Base-by-base conservation (phyloP, 2,113 vertebrate species). In the Poecilia latipinna region DNA sequence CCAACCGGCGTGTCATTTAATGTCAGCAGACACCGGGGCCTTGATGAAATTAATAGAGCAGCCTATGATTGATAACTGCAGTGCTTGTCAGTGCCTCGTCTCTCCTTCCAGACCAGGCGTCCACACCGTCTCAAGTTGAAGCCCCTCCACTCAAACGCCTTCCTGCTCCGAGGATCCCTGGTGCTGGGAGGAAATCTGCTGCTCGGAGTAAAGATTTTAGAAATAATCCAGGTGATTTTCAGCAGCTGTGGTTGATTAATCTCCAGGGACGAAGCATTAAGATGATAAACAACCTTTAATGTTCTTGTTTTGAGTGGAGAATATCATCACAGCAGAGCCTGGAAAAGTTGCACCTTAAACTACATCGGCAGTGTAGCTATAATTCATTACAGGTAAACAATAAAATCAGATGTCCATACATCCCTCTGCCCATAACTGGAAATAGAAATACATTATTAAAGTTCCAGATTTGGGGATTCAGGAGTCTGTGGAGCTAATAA, bases 1-100 rank as follows among this genome's bases (percentile, higher is more conserved):
- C 87, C 90, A 79, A 84, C 91, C 85, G 82, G 84, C 87, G 74
- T 94, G 93, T 92, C 91, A 93, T 89, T 95, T 91, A 93, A 94
- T 94, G 89, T 96, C 94, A 95, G 87, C 83, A 86, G 61, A 87
- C 85, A 82, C 42, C 60, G 17, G 78, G 87, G 83, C 86, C 91
- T 90, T 93, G 91, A 94, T 93, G 86, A 94, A 94, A 93, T 94
- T 93, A 94, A 95, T 91, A 93, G 90, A 82, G 82, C 72, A 65
- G 85, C 90, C 70, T 75, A 85, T 95, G 91, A 95, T 91, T 91
- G 95, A 94, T 94, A 95, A 91, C 84, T 78, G 57, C 72, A 1
- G 7, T 22, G 4, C 72, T 75, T 74, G 61, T 86, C 88, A 86
- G 63, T 61, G 22, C 32, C 8, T 1, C 44, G 60, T 60, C 75